Evolutionary conservation across 2,797 vertebrate species (phyloP), one percentile per base, ranked within the genome.

Genomic region (Gallinago stenura): DNA sequence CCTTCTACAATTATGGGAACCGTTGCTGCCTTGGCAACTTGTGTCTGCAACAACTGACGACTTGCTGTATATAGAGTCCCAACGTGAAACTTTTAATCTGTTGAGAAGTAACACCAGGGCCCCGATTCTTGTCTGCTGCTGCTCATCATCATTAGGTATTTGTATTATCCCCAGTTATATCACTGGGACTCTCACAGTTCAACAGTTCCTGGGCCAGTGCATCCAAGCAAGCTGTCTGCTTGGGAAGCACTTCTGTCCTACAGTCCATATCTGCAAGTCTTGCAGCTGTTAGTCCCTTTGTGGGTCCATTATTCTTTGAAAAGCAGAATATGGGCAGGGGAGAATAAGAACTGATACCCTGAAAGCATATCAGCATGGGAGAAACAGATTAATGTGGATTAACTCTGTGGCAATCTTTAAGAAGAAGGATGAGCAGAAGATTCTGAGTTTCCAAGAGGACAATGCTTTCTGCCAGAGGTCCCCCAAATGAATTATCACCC

Each of bases 351-450:
- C 17, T 68, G 60, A 28, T 80, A 19, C 3, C 10, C 43, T 89
- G 62, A 80, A 93, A 92, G 45, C 60, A 12, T 83, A 57, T 64
- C 68, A 73, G 64, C 71, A 5, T 41, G 75, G 56, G 84, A 93
- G 84, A 85, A 64, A 33, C 48, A 85, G 82, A 83, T 94, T 71
- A 85, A 66, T 89, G 87, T 91, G 76, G 84, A 61, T 95, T 95
- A 89, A 80, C 51, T 62, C 71, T 73, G 60, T 89, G 82, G 61
- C 60, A 77, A 12, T 85, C 37, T 35, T 89, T 83, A 71, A 95
- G 69, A 88, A 90, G 28, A 35, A 58, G 7, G 18, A 53, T 45
- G n/a, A 87, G 50, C 73, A 77, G 64, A 56, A 87, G 82, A 83
- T 73, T 83, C 41, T 3, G 1, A 21, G 51, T 75, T 92, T 92